These are phyloP conservation scores for Diogma glabrata DNA, from an alignment of 2,888 invertebrate species.

Conservation along the genomic window DNA sequence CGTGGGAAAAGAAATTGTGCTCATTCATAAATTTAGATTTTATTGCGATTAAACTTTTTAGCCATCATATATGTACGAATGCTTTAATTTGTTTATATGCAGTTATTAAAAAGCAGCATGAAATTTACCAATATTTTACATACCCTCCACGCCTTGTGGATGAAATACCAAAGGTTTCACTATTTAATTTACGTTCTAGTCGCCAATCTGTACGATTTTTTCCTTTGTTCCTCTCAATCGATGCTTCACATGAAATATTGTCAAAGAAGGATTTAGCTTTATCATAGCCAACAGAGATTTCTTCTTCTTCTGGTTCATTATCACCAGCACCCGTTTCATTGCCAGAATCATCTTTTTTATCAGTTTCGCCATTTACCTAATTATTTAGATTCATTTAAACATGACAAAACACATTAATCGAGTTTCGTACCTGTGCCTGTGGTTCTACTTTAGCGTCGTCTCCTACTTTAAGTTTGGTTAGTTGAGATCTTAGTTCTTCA, in stretches of 20 bases:
- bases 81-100: no score
- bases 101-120: no score
- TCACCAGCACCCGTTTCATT: conserved; percentile 82
- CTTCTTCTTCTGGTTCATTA: conserved; percentile 64
- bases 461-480: conserved; percentile 71
- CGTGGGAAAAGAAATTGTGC: no score
- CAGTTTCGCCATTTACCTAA: conserved; percentile 48
- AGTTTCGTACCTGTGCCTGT: no score
- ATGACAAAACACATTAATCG: no score
- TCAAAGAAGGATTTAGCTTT: conserved; percentile 98
- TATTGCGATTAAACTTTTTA: no score
- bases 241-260: conserved; percentile 96
- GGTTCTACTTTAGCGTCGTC: conserved; percentile 43
- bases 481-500: conserved; percentile 76
- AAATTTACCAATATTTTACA: no score
- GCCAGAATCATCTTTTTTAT: conserved; percentile 82
- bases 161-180: conserved; percentile 92
- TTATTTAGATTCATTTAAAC: background rate
- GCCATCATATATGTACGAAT: no score
- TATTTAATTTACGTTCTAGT: conserved; percentile 89
- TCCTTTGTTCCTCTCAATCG: conserved; percentile 71
- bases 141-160: conserved; percentile 66
- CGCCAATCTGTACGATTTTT: conserved; percentile 89
- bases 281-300: conserved; percentile 70
- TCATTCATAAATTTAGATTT: no score